Percentiles rank a stretch among this genome's conserved stretches.
phyloP scores from a whole-genome alignment of 2,797 vertebrate species.

The Syngnathus acus region DNA sequence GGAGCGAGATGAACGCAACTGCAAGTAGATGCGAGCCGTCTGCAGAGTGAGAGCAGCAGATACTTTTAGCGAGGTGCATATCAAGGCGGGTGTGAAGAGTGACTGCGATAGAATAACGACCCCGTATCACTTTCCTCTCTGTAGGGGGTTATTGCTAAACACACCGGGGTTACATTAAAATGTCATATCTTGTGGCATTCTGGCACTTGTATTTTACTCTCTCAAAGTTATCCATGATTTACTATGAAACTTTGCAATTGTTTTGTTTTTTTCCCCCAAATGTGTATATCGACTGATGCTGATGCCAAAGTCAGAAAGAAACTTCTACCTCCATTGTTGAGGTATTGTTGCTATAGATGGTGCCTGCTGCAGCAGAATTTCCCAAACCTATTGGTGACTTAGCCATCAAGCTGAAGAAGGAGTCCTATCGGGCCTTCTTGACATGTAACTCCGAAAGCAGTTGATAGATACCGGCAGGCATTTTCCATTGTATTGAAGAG shows the following conservation, averaged over 20 bases:
- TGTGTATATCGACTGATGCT: no score
- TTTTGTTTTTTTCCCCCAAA: no score
- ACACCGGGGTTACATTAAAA: slow-evolving; percentile 31
- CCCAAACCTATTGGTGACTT: not conserved
- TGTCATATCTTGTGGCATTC: slow-evolving; percentile 31
- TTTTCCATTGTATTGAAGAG: not conserved
- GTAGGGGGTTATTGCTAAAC: slow-evolving; percentile 39
- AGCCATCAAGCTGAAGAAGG: not conserved
- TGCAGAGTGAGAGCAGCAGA: slow-evolving; percentile 44
- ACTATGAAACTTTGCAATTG: no score
- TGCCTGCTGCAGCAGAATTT: not conserved
- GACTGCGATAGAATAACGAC: slow-evolving; percentile 48
- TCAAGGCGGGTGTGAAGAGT: slow-evolving; percentile 57
- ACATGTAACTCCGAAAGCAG: not conserved
- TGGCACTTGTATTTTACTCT: not conserved
- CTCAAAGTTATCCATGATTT: not conserved
- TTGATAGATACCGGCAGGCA: not conserved
- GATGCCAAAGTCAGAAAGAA: no score
- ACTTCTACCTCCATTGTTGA: no score
- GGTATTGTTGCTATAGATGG: not conserved
- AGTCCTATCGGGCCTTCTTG: not conserved
- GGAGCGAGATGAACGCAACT: slow-evolving; percentile 48
- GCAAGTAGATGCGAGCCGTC: slow-evolving; percentile 48
- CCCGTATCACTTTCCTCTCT: slow-evolving; percentile 29
- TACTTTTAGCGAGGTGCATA: slow-evolving; percentile 34